These are phyloP conservation scores for Tuta absoluta DNA, from an alignment of 2,888 invertebrate genomes.

Conservation along the genomic window DNA sequence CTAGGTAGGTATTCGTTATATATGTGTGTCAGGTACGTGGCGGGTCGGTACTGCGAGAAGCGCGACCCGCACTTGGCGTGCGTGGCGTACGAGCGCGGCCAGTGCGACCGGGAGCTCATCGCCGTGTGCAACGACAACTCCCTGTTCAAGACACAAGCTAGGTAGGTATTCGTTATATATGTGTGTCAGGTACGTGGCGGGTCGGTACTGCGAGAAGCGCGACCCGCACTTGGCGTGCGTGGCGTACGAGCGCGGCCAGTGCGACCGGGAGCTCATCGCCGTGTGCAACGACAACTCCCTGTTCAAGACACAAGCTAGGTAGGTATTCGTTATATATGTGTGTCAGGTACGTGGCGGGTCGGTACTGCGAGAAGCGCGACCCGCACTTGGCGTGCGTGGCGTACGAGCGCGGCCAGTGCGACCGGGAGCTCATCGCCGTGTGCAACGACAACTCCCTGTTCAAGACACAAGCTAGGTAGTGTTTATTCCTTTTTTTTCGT, in stretches of 20 bases:
- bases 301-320: slow-evolving; percentile 99
- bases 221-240: slow-evolving; percentile 99
- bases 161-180: no score
- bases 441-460: slow-evolving; percentile 99
- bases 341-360: slow-evolving; percentile 96
- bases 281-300: slow-evolving; percentile 99
- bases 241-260: slow-evolving; percentile 98
- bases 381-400: slow-evolving; percentile 99
- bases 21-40: no score
- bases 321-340: no score
- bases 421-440: slow-evolving; percentile 98
- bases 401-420: slow-evolving; percentile 99
- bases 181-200: no score
- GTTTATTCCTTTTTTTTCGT: no score
- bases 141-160: slow-evolving; percentile 98
- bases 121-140: slow-evolving; percentile 99
- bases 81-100: slow-evolving; percentile 98
- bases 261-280: slow-evolving; percentile 98
- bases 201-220: slow-evolving; percentile 99
- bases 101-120: slow-evolving; percentile 98
- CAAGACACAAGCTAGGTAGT: slow-evolving; percentile 99
- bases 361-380: slow-evolving; percentile 99
- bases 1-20: slow-evolving; percentile 86
- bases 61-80: slow-evolving; percentile 99
- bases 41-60: slow-evolving; percentile 99